Conservation (phyloP, 2,113 vertebrate species). For the Cathartes aura region DNA sequence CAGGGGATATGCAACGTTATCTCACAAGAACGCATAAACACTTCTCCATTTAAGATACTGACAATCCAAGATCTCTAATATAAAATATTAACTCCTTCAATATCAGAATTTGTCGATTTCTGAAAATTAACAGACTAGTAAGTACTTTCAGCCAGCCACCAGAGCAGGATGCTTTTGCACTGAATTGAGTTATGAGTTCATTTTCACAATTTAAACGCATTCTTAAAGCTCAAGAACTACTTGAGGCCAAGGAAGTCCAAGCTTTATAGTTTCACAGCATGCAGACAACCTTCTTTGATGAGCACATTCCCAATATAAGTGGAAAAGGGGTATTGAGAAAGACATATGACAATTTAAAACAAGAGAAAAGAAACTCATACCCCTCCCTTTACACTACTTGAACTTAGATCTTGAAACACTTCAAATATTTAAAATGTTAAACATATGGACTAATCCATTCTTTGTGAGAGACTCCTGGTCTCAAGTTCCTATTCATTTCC, state of each 20-base stretch:
- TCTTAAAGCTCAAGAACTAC: neutral
- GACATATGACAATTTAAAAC: neutral
- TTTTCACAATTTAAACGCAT: neutral
- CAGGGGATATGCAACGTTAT: neutral
- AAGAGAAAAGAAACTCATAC: neutral
- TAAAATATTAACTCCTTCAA: neutral
- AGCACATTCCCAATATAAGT: neutral
- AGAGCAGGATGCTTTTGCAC: neutral
- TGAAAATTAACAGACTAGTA: neutral
- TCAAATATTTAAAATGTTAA: neutral
- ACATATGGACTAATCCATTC: neutral
- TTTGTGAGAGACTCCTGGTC: neutral
- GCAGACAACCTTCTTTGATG: neutral
- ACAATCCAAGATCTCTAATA: neutral
- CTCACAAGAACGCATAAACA: neutral
- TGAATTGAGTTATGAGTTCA: neutral
- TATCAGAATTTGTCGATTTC: neutral
- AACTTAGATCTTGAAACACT: neutral
- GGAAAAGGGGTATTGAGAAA: neutral
- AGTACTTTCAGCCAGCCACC: neutral
- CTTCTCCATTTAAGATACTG: neutral
- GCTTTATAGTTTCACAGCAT: neutral
- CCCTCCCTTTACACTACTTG: neutral
- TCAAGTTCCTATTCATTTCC: neutral
- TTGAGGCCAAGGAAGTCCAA: neutral